These are phyloP conservation scores for Otus scops DNA, from an alignment of 2,797 vertebrate species.

Conservation along the genomic window DNA sequence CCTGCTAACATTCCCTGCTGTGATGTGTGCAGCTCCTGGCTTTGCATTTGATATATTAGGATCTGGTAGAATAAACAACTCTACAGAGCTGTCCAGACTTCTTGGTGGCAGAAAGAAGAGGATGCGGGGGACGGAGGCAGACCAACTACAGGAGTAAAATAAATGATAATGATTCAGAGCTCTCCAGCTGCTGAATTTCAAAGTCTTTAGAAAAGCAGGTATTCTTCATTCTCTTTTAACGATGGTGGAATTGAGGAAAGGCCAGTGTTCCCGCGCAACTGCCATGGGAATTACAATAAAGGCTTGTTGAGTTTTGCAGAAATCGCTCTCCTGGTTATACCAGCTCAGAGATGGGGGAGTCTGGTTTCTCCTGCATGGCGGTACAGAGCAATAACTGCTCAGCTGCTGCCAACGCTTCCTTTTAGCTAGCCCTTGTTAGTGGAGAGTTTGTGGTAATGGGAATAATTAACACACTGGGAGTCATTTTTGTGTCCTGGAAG, in stretches of 20 bases:
- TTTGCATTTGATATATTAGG: neutral
- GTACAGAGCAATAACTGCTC: conserved; percentile 53
- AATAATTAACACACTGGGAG: conserved; percentile 79
- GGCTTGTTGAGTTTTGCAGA: conserved; percentile 32
- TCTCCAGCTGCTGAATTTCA: conserved; percentile 2
- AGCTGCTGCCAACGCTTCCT: conserved; percentile 52
- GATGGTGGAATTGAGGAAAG: conserved; percentile 9
- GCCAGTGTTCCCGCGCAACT: neutral
- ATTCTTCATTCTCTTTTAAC: neutral
- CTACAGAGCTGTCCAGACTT: neutral
- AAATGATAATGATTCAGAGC: neutral
- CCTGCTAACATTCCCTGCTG: neutral
- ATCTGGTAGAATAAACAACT: neutral
- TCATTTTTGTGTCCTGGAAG: conserved; percentile 76
- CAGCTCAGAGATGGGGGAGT: neutral
- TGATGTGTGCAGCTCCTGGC: neutral
- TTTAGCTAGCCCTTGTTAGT: conserved; percentile 71
- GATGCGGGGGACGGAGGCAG: fast-evolving
- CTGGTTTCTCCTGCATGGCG: conserved; percentile 24
- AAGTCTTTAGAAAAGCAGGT: conserved; percentile 10
- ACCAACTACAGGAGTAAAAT: neutral
- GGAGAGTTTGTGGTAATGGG: conserved; percentile 78
- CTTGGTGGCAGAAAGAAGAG: neutral
- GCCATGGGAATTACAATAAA: conserved; percentile 33
- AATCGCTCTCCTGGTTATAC: neutral